phyloP scores from a whole-genome alignment of 2,888 invertebrate genomes.

The Cheilosia variabilis region DNA sequence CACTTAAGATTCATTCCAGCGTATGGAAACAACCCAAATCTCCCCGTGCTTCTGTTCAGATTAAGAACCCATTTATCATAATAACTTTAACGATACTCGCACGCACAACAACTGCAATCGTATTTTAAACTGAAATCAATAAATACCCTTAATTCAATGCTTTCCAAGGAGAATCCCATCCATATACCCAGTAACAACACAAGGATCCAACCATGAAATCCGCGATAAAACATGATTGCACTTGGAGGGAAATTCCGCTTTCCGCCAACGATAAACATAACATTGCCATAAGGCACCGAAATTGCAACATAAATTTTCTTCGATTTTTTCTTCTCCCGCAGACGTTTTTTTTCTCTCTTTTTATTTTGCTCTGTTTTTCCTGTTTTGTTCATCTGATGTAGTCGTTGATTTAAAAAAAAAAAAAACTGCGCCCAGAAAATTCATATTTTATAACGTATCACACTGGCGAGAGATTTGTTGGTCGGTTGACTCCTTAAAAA shows the following conservation, averaged over 20 bases:
- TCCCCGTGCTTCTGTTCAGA: background rate
- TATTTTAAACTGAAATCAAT: conserved; percentile 45
- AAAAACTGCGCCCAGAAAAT: conserved; percentile 22
- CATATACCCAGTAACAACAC: background rate
- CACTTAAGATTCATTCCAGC: background rate
- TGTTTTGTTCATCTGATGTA: background rate
- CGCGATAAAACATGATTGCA: conserved; percentile 58
- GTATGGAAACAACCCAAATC: background rate
- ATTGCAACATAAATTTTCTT: conserved; percentile 63
- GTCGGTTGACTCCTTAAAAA: conserved; percentile 41
- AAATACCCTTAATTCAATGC: conserved; percentile 50
- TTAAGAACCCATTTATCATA: conserved; percentile 51
- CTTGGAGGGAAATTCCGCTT: conserved; percentile 18
- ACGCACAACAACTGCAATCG: conserved; percentile 24
- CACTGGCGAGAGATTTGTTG: conserved; percentile 44
- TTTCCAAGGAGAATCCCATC: background rate
- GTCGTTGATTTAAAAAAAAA: conserved; percentile 2
- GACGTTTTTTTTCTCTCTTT: background rate
- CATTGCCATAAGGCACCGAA: conserved; percentile 51
- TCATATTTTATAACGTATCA: conserved; percentile 41
- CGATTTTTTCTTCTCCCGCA: conserved; percentile 19
- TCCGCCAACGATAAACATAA: conserved; percentile 54
- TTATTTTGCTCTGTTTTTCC: background rate
- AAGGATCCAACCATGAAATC: conserved; percentile 30
- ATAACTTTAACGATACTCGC: conserved; percentile 34